Base-by-base conservation (phyloP, 2,113 vertebrate genomes). In the Heptranchias perlo region DNA sequence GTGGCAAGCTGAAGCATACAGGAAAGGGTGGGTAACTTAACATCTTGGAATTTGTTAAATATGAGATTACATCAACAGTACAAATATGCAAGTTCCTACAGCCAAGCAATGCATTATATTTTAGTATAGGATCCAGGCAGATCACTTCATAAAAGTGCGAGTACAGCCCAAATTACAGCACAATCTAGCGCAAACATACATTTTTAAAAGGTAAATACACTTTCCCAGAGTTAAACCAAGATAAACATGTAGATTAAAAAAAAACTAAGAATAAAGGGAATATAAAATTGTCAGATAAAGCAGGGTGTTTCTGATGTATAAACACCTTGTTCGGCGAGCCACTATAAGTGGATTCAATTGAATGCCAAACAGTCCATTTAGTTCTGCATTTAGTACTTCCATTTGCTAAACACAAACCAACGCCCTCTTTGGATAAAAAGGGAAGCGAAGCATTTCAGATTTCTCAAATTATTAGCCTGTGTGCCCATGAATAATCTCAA, bases 11-110 rank as follows among this genome's bases (percentile, higher is more conserved):
- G 39, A 95, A 95, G n/a, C 47, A 95, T 94, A 44, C 13, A 69
- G 44, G 21, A 49, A 69, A 73, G 44, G 52, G 28, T 18, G 87
- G 52, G 31, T 58, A 61, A 31, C 11, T 91, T 16, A 52, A 91
- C 25, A 58, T 58, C 3, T 69, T 52, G 47, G 64, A 69, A 95
- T 73, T 52, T 67, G 39, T 49, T 73, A 69, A 69, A n/a, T n/a
- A n/a, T 95, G 49, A 69, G 94, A 95, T 95, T 69, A 95, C 39
- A 95, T 73, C 35, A 93, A 31, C 47, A 16, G 65, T 39, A 47
- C 64, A 69, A 93, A 69, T 95, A 95, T 62, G 35, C 35, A 93
- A n/a, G 35, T 64, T 58, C 89, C 16, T 23, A 52, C 94, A 49
- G 64, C 64, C 47, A 13, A 73, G 94, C 65, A 69, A 52, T 10